Evolutionary conservation across 2,113 vertebrate species (phyloP), one percentile per base, ranked within the genome.

Genomic region (Alexandromys fortis): DNA sequence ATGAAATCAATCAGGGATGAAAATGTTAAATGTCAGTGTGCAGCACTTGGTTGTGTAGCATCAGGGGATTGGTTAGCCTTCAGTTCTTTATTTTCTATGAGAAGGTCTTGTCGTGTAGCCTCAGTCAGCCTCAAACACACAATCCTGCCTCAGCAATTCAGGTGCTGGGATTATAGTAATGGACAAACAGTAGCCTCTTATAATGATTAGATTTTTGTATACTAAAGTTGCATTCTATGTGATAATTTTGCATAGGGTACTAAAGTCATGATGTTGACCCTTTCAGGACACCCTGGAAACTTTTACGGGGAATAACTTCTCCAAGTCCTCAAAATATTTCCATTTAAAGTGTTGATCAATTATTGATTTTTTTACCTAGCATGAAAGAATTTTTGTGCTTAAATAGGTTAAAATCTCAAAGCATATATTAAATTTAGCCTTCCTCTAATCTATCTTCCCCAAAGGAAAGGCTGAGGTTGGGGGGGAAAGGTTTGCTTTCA

Each of bases 331-430:
- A 70, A 47, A 76, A 1, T 82, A n/a, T 92, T 92, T 89, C 82
- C 14, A 70, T 92, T 91, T 38, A 78, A 96, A 89, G 72, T 75
- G 26, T 78, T 58, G 45, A 78, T 42, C 14, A 33, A 73, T 83
- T 85, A 42, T 89, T 89, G 12, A 92, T 86, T 96, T 88, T 19
- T 88, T 19, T 11, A 90, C 28, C 3, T 79, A 7, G 79, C 89
- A 7, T 82, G 35, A 92, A 96, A 61, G 26, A 94, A 14, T 92
- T 91, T 90, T 94, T n/a, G 65, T 78, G 12, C 33, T 95, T 87
- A 93, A 86, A 90, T 77, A 89, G 86, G 38, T 68, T 24, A 79
- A 0, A 35, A 76, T 85, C 38, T 92, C 45, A 88, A 91, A 35
- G 67, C 47, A 47, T 38, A 26, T 47, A 35, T 94, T 94, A 68